Conservation (phyloP, 2,888 invertebrate species). For the Pyrocoelia pectoralis region DNA sequence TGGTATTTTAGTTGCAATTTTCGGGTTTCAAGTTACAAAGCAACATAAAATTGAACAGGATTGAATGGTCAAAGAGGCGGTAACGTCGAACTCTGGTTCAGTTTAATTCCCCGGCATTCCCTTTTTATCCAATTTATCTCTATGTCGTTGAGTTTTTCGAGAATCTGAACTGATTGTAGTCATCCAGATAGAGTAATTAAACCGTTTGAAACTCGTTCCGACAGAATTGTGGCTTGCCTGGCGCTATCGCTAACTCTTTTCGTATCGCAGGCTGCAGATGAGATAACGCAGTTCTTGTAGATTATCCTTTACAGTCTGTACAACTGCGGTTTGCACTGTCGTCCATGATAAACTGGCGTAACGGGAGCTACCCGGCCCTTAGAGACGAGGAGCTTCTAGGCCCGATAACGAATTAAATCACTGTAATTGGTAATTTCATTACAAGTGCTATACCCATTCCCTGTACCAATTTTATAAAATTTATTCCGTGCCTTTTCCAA, state of each 20-base stretch:
- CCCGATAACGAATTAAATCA: conserved; percentile 32
- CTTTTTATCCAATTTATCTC: conserved; percentile 38
- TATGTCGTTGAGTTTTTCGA: conserved; percentile 36
- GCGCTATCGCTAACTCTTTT: conserved; percentile 23
- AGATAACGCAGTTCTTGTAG: conserved; percentile 27
- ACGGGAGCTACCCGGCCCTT: conserved; percentile 24
- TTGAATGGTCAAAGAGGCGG: conserved; percentile 32
- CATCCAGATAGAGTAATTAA: conserved; percentile 38
- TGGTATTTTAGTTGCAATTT: conserved; percentile 10
- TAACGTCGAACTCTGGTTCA: conserved; percentile 26
- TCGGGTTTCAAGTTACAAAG: conserved; percentile 7
- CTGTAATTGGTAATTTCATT: conserved; percentile 36
- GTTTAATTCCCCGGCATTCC: conserved; percentile 34
- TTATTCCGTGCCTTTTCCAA: neutral
- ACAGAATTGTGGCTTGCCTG: conserved; percentile 19
- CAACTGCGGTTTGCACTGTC: conserved; percentile 27
- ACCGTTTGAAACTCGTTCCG: conserved; percentile 31
- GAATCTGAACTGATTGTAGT: conserved; percentile 34
- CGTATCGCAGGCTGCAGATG: conserved; percentile 20
- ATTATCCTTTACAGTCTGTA: conserved; percentile 28
- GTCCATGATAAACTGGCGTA: conserved; percentile 32
- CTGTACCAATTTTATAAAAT: conserved; percentile 26
- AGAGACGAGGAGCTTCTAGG: conserved; percentile 18
- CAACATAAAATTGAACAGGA: conserved; percentile 19
- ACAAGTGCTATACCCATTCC: conserved; percentile 26